phyloP scores from a whole-genome alignment of 2,888 invertebrate genomes.

The Dynastes grantii region DNA sequence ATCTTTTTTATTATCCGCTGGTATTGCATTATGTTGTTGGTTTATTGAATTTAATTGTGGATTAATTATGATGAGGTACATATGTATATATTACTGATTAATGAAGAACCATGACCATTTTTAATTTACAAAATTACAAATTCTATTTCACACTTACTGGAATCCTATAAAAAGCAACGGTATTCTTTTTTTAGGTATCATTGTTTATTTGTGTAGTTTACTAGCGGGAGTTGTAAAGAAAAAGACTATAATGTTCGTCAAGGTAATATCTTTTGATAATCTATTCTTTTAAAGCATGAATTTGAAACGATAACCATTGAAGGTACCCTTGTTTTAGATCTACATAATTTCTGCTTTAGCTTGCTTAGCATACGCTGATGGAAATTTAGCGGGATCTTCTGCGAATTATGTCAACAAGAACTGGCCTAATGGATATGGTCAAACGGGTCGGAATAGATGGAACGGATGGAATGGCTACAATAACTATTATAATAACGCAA shows the following conservation, averaged over 20 bases:
- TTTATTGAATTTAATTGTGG: background rate
- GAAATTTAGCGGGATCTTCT: background rate
- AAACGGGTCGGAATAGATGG: background rate
- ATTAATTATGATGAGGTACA: background rate
- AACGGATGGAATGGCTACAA: constrained; percentile 4
- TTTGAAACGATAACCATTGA: too few relatives aligned
- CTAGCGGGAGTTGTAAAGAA: background rate
- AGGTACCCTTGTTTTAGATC: background rate
- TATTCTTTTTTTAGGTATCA: background rate
- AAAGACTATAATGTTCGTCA: background rate
- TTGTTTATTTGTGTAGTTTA: background rate
- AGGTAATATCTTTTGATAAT: background rate
- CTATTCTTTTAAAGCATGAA: too few relatives aligned
- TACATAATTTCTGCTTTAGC: background rate
- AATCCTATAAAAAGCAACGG: background rate
- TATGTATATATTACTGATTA: background rate
- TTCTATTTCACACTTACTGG: background rate
- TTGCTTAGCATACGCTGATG: constrained; percentile 2
- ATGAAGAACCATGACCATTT: background rate
- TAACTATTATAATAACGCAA: background rate
- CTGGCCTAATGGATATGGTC: background rate
- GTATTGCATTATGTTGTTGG: background rate
- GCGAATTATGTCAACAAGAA: background rate
- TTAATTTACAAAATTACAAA: background rate
- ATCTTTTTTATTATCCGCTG: background rate